Evolutionary conservation across 2,113 vertebrate genomes (phyloP).

Genomic region (Gnathochromis pfefferi): DNA sequence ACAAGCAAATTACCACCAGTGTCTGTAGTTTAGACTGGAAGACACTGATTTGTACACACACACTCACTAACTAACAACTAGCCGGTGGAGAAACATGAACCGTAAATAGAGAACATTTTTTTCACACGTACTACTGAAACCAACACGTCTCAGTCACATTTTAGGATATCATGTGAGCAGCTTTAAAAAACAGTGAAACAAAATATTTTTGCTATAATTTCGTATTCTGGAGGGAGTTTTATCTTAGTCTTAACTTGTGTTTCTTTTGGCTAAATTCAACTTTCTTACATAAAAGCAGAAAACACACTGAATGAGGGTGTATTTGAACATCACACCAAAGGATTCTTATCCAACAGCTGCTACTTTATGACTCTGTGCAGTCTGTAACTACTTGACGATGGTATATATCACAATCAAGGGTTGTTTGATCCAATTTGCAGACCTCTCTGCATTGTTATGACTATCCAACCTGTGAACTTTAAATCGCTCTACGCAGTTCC

Average conservation of each 20-base stretch:
- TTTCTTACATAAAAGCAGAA: neutral
- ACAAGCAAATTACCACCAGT: neutral
- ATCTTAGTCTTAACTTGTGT: neutral
- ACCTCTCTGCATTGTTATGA: neutral
- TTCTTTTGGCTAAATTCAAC: neutral
- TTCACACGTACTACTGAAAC: neutral
- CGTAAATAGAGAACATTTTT: neutral
- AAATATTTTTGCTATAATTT: neutral
- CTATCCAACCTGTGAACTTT: neutral
- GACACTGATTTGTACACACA: neutral
- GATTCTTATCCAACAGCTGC: neutral
- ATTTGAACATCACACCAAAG: neutral
- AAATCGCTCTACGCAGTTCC: neutral
- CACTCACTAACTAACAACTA: neutral
- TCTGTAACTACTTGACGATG: neutral
- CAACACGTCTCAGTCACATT: neutral
- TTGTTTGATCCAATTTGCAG: neutral
- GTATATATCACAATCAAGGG: neutral
- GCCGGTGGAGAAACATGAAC: neutral
- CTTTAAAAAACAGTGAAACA: neutral
- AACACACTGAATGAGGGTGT: neutral
- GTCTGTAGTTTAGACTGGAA: neutral
- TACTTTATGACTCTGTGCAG: neutral
- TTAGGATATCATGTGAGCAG: neutral
- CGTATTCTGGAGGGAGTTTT: accelerated